These are phyloP conservation scores for Orchesella cincta DNA, from an alignment of 1,140 invertebrate genomes.

Conservation along the genomic window DNA sequence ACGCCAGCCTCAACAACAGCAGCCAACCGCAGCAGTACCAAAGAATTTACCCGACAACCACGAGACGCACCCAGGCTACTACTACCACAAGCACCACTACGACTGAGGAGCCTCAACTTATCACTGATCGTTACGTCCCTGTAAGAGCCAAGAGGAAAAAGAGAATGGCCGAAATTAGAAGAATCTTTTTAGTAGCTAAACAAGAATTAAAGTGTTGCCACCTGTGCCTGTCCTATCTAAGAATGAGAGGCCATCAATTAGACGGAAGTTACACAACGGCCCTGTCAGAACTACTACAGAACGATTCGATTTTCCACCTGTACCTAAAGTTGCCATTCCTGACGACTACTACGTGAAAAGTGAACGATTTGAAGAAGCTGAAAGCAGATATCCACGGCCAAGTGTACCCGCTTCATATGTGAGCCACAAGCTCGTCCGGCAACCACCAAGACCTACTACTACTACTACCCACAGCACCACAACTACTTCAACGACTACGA, in stretches of 20 bases:
- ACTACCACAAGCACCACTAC: neutral
- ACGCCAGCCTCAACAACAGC: too few species aligned
- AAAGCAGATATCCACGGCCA: conserved; percentile 5
- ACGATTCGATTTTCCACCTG: too few species aligned
- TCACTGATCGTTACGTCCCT: conserved; percentile 10
- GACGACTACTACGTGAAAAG: conserved; percentile 9
- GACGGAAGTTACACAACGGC: neutral
- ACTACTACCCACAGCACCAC: neutral
- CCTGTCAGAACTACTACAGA: neutral
- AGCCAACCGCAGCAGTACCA: too few species aligned
- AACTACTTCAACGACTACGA: neutral
- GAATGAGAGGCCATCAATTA: neutral
- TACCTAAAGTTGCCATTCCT: conserved; percentile 10
- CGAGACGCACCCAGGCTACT: neutral
- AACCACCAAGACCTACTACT: neutral
- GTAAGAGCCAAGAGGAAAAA: neutral
- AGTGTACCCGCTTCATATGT: neutral
- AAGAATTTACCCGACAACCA: too few species aligned
- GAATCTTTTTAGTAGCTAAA: neutral
- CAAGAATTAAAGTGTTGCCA: conserved; percentile 6
- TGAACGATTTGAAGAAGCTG: conserved; percentile 10
- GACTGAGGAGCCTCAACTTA: conserved; percentile 1
- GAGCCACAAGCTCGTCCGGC: neutral
- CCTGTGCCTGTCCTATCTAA: neutral
- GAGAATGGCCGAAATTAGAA: neutral